A percentile compares a stretch with the other conserved stretches of the same genome.
phyloP scores from a whole-genome alignment of 2,113 vertebrate genomes.

The Rattus rattus region DNA sequence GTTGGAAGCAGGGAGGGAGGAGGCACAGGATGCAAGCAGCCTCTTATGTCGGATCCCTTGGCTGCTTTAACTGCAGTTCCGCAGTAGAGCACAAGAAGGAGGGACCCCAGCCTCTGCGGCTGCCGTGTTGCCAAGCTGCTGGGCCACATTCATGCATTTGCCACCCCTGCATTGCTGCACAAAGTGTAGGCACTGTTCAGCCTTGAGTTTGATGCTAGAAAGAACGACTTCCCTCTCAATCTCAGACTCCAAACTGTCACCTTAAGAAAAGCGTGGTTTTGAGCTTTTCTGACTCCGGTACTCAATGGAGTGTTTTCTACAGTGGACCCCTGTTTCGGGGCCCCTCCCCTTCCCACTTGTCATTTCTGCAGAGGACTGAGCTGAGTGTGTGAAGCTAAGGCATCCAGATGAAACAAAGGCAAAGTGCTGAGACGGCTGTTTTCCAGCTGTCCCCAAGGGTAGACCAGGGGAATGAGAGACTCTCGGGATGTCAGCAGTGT shows the following conservation, averaged over 20 bases:
- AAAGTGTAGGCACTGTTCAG: background rate
- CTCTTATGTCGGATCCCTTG: background rate
- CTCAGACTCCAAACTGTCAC: background rate
- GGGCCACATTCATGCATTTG: rapidly evolving
- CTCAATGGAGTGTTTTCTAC: background rate
- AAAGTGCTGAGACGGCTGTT: background rate
- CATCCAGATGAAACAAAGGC: background rate
- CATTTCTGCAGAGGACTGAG: background rate
- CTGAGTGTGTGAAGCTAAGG: background rate
- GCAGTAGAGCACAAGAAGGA: background rate
- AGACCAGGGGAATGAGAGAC: background rate
- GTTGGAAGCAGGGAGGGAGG: background rate
- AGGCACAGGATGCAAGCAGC: constrained; percentile 1
- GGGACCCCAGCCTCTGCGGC: background rate
- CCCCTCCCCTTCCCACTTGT: background rate
- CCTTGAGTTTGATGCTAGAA: background rate
- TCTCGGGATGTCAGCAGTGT: background rate
- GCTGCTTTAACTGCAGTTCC: too few relatives aligned
- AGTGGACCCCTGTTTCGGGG: background rate
- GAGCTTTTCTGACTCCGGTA: constrained; percentile 9
- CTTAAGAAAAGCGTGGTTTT: background rate
- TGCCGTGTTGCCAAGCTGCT: background rate
- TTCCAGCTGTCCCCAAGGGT: background rate
- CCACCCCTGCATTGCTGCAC: background rate
- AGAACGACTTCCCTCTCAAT: background rate